Evolutionary conservation across 2,113 vertebrate genomes (phyloP).

Genomic region (Ibidorhyncha struthersii): DNA sequence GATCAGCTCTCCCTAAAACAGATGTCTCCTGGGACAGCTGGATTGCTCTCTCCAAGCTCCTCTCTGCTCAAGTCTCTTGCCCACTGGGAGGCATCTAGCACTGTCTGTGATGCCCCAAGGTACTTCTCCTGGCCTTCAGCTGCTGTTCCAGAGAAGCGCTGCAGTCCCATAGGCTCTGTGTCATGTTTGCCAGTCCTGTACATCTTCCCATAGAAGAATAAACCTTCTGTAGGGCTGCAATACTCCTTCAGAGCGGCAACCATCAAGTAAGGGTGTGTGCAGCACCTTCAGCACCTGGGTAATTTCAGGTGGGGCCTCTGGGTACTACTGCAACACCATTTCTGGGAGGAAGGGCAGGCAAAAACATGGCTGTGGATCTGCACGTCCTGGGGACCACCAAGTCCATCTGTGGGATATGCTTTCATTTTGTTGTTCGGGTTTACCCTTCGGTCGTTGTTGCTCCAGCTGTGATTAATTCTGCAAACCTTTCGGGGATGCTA

Average conservation of each 20-base stretch:
- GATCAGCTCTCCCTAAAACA: not conserved
- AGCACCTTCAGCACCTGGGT: not conserved
- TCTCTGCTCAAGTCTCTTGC: not conserved
- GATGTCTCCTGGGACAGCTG: not conserved
- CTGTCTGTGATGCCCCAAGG: not conserved
- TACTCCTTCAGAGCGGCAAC: not conserved
- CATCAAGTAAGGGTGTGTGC: not conserved
- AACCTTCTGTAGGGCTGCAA: not conserved
- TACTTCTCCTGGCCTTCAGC: not conserved
- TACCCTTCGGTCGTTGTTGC: not conserved
- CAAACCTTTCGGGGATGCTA: not conserved
- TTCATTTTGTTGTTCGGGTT: not conserved
- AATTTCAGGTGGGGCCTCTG: not conserved
- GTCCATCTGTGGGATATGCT: not conserved
- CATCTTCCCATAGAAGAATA: not conserved
- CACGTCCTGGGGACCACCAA: not conserved
- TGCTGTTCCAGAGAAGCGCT: not conserved
- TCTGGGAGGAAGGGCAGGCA: not conserved
- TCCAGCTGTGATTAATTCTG: not conserved
- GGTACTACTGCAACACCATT: not conserved
- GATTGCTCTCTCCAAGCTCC: not conserved
- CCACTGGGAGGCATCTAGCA: not conserved
- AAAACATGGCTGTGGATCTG: not conserved
- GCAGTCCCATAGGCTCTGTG: not conserved
- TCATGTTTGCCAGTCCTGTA: not conserved